phyloP scores from a whole-genome alignment of 2,113 vertebrate genomes.

The Butastur rufipennis region DNA sequence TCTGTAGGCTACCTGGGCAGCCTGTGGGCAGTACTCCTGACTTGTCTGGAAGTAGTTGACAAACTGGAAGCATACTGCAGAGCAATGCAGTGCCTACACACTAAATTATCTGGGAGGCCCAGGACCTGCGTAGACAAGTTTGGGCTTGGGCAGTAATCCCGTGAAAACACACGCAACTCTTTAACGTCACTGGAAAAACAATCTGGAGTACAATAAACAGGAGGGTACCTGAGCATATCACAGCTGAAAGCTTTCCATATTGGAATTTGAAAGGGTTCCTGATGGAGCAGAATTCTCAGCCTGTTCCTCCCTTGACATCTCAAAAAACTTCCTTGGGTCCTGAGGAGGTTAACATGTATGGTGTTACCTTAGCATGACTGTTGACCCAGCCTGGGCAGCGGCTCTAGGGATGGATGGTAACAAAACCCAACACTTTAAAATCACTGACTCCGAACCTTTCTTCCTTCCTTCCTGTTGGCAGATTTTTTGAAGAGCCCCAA shows the following conservation, averaged over 20 bases:
- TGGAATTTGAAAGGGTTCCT: neutral
- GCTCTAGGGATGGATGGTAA: neutral
- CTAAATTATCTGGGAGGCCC: neutral
- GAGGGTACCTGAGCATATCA: neutral
- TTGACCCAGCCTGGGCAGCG: neutral
- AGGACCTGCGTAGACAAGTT: neutral
- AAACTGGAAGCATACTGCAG: neutral
- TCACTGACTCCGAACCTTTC: neutral
- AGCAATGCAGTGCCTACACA: neutral
- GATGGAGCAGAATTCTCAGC: neutral
- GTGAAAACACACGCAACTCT: neutral
- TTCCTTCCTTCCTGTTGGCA: neutral
- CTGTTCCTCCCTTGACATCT: neutral
- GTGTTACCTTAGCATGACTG: neutral
- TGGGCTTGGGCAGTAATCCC: neutral
- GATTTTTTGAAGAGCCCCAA: neutral
- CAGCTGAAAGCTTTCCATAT: neutral
- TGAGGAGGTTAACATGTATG: neutral
- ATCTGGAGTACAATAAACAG: neutral
- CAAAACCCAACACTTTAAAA: neutral
- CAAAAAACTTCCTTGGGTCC: neutral
- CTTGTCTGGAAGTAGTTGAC: accelerated
- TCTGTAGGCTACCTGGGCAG: neutral
- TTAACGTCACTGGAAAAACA: accelerated
- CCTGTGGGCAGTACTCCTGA: neutral